Evolutionary conservation across 2,888 invertebrate species (phyloP).

Genomic region (Corythucha ciliata): DNA sequence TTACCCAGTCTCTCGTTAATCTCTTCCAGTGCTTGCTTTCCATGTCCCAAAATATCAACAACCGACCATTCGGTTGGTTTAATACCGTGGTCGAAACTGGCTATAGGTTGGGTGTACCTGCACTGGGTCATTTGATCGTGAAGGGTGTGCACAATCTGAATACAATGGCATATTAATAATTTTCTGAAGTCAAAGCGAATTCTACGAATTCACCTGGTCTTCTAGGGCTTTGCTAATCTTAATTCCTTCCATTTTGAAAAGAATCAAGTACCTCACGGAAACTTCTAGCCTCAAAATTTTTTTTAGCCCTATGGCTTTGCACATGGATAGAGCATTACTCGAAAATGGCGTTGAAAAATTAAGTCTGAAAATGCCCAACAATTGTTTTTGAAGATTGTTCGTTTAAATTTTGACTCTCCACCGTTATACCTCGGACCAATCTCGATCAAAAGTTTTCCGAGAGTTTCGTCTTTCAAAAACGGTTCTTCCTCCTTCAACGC

Average conservation of each 20-base stretch:
- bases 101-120: constrained; percentile 57
- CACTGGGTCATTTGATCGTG: constrained; percentile 94
- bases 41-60: constrained; percentile 70
- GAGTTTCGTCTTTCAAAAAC: constrained; percentile 42
- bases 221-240: background rate
- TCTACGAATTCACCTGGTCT: background rate
- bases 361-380: constrained; percentile 57
- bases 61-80: constrained; percentile 63
- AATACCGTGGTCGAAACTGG: constrained; percentile 48
- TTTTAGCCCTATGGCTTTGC: constrained; percentile 67
- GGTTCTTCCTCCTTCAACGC: constrained; percentile 49
- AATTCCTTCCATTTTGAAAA: constrained; percentile 27
- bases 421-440: constrained; percentile 71
- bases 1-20: constrained; percentile 67
- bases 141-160: constrained; percentile 51
- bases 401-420: too few relatives aligned
- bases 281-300: constrained; percentile 72
- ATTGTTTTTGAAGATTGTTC: too few relatives aligned
- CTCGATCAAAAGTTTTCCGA: constrained; percentile 57
- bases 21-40: constrained; percentile 66
- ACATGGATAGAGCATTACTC: constrained; percentile 92
- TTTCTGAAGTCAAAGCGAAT: background rate
- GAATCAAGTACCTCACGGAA: constrained; percentile 64
- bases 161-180: constrained; percentile 28
- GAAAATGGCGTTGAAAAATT: constrained; percentile 94